Percentiles rank a stretch among this genome's conserved stretches.
phyloP scores from a whole-genome alignment of 2,797 vertebrate species.

The Anas capensis region DNA sequence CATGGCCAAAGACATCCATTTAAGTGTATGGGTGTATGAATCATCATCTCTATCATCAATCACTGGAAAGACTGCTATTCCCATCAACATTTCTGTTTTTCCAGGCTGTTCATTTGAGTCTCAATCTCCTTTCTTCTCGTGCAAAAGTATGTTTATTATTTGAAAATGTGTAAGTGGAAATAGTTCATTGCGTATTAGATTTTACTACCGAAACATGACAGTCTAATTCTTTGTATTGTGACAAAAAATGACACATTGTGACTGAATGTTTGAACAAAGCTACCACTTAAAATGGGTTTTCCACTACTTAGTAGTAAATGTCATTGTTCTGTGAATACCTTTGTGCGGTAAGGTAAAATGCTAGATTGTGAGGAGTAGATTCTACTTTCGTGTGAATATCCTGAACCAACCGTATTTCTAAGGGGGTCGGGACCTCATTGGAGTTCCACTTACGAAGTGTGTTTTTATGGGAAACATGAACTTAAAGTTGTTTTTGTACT shows the following conservation, averaged over 20 bases:
- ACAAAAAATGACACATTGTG: neutral
- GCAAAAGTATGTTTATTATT: neutral
- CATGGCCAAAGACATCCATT: constrained; percentile 48
- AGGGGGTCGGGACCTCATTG: neutral
- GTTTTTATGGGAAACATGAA: neutral
- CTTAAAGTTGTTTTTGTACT: neutral
- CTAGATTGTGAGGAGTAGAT: neutral
- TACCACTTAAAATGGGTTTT: neutral
- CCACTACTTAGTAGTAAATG: neutral
- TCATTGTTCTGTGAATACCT: neutral
- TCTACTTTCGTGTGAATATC: neutral
- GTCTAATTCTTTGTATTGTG: neutral
- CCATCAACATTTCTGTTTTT: constrained; percentile 9
- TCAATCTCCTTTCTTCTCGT: neutral
- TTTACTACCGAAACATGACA: neutral
- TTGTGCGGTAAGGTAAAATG: neutral
- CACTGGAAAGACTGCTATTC: neutral
- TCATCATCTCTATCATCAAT: constrained; percentile 22
- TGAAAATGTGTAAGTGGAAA: neutral
- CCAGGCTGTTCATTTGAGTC: neutral
- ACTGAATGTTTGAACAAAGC: neutral
- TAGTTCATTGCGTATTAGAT: neutral
- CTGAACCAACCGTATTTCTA: neutral
- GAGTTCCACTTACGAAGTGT: neutral
- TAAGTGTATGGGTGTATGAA: constrained; percentile 28